Percentiles rank a stretch among this genome's conserved stretches.
phyloP scores from a whole-genome alignment of 1,140 invertebrate species.

The Holotrichia oblita region DNA sequence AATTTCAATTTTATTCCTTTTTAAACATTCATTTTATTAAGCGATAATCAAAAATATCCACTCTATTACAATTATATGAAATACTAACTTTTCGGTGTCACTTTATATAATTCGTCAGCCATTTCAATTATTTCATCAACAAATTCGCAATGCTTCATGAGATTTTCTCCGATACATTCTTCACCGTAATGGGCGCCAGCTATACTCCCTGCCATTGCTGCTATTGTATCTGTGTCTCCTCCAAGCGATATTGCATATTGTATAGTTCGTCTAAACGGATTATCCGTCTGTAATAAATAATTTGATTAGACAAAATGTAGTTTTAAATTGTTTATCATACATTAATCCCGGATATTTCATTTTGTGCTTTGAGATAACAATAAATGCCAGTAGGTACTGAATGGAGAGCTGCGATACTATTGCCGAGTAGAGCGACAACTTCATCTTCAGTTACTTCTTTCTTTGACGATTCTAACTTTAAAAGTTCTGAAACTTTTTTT shows the following conservation, averaged over 20 bases:
- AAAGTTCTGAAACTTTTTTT: constrained; percentile 62
- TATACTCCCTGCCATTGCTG: constrained; percentile 80
- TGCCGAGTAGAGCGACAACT: constrained; percentile 69
- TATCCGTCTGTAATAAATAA: constrained; percentile 47
- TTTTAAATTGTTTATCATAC: constrained; percentile 56
- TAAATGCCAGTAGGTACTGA: constrained; percentile 83
- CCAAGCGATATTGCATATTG: constrained; percentile 77
- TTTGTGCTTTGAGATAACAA: constrained; percentile 72
- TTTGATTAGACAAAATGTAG: constrained; percentile 15
- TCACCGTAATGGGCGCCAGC: constrained; percentile 78
- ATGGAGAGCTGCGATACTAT: constrained; percentile 70
- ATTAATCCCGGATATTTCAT: constrained; percentile 67
- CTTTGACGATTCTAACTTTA: constrained; percentile 54
- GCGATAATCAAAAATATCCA: too few relatives aligned
- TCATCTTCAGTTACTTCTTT: constrained; percentile 58
- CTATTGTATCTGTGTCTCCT: constrained; percentile 85
- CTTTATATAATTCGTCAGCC: constrained; percentile 63
- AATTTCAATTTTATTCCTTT: neutral
- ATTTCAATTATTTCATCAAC: constrained; percentile 64
- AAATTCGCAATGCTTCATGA: constrained; percentile 73
- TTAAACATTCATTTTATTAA: neutral
- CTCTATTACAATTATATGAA: neutral
- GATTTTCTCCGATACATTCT: constrained; percentile 66
- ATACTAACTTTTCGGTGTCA: constrained; percentile 18
- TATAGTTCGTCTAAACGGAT: constrained; percentile 71